Evolutionary conservation across 1,140 invertebrate genomes (phyloP), one percentile per base, ranked within the genome.

Genomic region (Drosophila ironensis): DNA sequence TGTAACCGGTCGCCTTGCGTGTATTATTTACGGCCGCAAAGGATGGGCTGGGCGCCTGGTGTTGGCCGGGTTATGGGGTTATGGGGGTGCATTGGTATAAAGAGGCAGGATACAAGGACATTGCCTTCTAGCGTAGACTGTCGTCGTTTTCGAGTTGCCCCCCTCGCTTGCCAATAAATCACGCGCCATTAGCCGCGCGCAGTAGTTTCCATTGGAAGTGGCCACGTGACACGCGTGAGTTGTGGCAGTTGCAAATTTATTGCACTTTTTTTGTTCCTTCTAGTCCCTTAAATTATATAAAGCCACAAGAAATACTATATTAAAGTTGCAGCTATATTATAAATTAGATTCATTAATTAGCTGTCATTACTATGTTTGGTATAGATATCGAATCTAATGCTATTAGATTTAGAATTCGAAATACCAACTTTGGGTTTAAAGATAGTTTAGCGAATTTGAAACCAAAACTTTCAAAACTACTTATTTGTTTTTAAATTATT

Each of bases 111-210:
- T n/a, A 64, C 35, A 53, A 52, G 61, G 56, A 46, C 46, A 54
- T 61, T 72, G 72, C 56, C 59, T 57, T 57, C 59, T 71, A 46
- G 40, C 71, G 76, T 35, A 64, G 50, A 61, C 60, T 77, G 60
- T 76, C 72, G 67, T 72, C 77, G 50, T 52, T 19, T 27, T 64
- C 40, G 41, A 27, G 28, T 45, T 46, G 64, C 53, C 46, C n/a
- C n/a, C n/a, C n/a, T n/a, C 45, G 61, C 73, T 57, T 71, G 73
- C 80, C 80, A 84, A 84, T 84, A 84, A 84, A 84, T 84, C 78
- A 84, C 74, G 80, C 80, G 46, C 70, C 78, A 84, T 84, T 84
- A 84, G 80, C 80, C 64, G 33, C 45, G 33, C 45, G 57, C 47
- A 27, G 56, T 51, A 56, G 60, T 67, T 69, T 30, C 66, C 27